Evolutionary conservation across 2,797 vertebrate genomes (phyloP).

Genomic region (Alfaro cultratus): DNA sequence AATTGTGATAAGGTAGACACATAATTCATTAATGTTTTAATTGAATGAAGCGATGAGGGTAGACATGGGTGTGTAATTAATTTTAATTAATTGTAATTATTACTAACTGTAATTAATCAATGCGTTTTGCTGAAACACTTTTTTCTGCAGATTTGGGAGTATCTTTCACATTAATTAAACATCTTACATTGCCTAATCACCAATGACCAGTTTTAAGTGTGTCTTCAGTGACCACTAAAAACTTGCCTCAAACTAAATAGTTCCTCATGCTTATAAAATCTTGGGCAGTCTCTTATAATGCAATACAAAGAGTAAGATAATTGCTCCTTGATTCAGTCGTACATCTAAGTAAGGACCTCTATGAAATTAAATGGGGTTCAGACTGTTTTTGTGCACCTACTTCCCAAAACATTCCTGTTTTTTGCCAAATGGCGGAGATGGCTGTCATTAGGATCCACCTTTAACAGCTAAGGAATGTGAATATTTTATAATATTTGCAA

Average conservation of each 20-base stretch:
- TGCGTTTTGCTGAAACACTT: background rate
- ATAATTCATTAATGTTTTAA: conserved; percentile 5
- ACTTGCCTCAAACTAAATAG: background rate
- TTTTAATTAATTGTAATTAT: conserved; percentile 8
- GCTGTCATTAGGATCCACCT: background rate
- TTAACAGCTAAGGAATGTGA: background rate
- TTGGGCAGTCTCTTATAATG: background rate
- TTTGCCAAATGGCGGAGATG: background rate
- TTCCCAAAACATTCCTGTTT: background rate
- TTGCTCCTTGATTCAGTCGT: background rate
- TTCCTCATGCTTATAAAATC: background rate
- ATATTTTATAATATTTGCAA: background rate
- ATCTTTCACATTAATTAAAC: background rate
- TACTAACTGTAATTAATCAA: conserved; percentile 7
- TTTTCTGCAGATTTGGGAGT: background rate
- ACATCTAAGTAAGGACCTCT: background rate
- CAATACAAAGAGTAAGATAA: background rate
- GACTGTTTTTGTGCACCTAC: background rate
- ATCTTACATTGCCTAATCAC: background rate
- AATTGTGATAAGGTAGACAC: background rate
- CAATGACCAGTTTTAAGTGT: background rate
- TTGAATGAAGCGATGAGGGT: conserved; percentile 1
- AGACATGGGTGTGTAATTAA: background rate
- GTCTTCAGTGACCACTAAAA: background rate
- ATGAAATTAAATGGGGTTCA: background rate